These are phyloP conservation scores for Campodea augens DNA, from an alignment of 1,140 invertebrate genomes.

Conservation along the genomic window DNA sequence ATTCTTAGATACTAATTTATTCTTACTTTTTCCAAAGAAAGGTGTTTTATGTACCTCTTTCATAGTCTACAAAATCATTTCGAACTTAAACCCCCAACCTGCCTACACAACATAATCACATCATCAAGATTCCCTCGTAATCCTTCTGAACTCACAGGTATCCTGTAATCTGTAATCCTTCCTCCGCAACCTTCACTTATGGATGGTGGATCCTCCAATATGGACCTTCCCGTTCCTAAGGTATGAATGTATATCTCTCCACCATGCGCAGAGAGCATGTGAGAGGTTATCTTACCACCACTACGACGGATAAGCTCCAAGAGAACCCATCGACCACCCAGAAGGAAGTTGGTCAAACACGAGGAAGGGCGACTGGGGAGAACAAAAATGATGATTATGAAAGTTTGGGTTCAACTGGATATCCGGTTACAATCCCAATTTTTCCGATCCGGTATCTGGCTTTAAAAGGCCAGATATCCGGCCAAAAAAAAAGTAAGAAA, in stretches of 20 bases:
- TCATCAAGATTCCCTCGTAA: too few relatives aligned
- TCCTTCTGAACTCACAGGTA: conserved; percentile 32
- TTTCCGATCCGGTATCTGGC: too few relatives aligned
- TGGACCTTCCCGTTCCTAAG: conserved; percentile 59
- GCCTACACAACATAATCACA: too few relatives aligned
- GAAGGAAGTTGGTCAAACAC: conserved; percentile 87
- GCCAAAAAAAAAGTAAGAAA: too few relatives aligned
- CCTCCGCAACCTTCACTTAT: conserved; percentile 86
- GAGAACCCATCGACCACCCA: conserved; percentile 84
- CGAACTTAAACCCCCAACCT: too few relatives aligned
- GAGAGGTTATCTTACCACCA: conserved; percentile 73
- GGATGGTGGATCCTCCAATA: conserved; percentile 85
- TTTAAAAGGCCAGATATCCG: too few relatives aligned
- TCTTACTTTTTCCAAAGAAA: too few relatives aligned
- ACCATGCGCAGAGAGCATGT: conserved; percentile 80
- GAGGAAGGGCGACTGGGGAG: conserved; percentile 58
- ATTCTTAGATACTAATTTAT: too few relatives aligned
- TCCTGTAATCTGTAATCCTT: conserved; percentile 77
- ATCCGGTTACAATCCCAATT: too few relatives aligned
- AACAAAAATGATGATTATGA: conserved; percentile 2
- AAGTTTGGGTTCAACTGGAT: neutral
- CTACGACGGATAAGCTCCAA: conserved; percentile 80
- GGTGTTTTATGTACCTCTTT: too few relatives aligned
- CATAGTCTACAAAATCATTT: too few relatives aligned
- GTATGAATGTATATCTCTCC: conserved; percentile 94